Conservation (phyloP, 2,888 invertebrate genomes). For the Drosophila recens region DNA sequence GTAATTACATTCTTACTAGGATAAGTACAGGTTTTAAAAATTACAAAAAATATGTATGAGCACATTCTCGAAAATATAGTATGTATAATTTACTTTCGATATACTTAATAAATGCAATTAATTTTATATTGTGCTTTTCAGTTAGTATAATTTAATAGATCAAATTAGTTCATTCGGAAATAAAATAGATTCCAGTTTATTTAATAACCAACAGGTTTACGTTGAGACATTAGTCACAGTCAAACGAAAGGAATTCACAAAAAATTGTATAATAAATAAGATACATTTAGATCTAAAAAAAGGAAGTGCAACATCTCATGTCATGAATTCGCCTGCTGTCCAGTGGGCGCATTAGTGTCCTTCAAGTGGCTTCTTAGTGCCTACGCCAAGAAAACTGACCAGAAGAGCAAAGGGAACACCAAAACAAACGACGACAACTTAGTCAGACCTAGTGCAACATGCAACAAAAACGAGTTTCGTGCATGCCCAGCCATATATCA, state of each 20-base stretch:
- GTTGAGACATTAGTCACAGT: background rate
- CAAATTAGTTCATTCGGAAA: background rate
- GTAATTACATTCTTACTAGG: too few relatives aligned
- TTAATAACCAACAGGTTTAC: background rate
- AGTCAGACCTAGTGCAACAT: constrained; percentile 55
- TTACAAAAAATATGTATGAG: too few relatives aligned
- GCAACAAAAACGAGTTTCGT: constrained; percentile 70
- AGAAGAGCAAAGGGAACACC: constrained; percentile 21
- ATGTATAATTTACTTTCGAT: too few relatives aligned
- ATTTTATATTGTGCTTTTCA: too few relatives aligned
- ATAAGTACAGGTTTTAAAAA: too few relatives aligned
- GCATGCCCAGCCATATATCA: constrained; percentile 78
- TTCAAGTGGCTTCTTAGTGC: constrained; percentile 67
- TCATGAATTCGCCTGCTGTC: constrained; percentile 21
- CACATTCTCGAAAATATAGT: too few relatives aligned
- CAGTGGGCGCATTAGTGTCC: constrained; percentile 69
- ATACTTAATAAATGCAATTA: too few relatives aligned
- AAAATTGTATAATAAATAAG: background rate
- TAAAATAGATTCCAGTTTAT: background rate
- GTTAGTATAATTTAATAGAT: background rate
- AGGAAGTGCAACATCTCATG: constrained; percentile 10
- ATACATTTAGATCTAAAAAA: background rate
- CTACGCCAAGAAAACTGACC: constrained; percentile 36
- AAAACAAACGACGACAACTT: constrained; percentile 59
- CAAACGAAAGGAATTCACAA: background rate